Evolutionary conservation across 2,113 vertebrate species (phyloP).

Genomic region (Zonotrichia leucophrys): DNA sequence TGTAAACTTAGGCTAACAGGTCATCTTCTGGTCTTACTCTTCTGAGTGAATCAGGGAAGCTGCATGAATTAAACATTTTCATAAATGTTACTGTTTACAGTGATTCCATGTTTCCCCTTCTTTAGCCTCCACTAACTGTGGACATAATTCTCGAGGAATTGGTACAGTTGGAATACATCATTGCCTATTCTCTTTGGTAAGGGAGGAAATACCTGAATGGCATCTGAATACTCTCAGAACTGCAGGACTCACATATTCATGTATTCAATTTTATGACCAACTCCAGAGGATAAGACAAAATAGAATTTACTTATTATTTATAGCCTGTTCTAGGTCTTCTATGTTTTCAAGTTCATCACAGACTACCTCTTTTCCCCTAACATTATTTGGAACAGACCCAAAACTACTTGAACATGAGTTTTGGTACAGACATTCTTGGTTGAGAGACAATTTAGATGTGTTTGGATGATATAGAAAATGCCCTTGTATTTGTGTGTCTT

Average conservation of each 20-base stretch:
- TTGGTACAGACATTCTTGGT: neutral
- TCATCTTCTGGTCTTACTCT: neutral
- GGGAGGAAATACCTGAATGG: neutral
- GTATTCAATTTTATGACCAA: neutral
- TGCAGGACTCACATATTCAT: neutral
- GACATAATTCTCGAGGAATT: neutral
- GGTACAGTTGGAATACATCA: neutral
- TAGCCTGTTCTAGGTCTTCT: neutral
- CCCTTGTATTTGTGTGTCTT: neutral
- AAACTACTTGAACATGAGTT: neutral
- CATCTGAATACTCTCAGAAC: neutral
- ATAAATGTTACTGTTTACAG: neutral
- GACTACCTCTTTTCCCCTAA: neutral
- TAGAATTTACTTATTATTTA: conserved; percentile 12
- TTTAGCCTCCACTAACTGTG: neutral
- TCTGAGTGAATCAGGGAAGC: neutral
- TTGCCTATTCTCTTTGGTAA: neutral
- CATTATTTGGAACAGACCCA: neutral
- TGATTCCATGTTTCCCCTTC: neutral
- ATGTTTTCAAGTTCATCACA: neutral
- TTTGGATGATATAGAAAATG: neutral
- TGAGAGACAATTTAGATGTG: conserved; percentile 23
- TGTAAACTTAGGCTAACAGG: neutral
- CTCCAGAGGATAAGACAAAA: neutral
- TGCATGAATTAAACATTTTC: neutral